Evolutionary conservation across 2,113 vertebrate genomes (phyloP).

Genomic region (Taxidea taxus): DNA sequence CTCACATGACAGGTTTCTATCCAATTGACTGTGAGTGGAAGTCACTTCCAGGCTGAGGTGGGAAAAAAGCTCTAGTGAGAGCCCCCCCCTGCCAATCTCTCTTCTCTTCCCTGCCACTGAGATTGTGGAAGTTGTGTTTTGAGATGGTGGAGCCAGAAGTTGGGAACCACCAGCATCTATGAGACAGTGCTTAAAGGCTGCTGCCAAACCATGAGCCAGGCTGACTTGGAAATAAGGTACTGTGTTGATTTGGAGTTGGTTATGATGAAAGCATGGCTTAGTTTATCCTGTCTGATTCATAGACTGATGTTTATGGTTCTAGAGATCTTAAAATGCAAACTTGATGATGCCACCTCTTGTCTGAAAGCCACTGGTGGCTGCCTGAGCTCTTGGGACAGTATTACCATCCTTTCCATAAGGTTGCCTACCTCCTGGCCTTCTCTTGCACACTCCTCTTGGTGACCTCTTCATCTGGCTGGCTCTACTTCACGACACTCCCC

Average conservation of each 20-base stretch:
- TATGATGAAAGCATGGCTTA: not conserved
- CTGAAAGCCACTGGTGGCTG: not conserved
- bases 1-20: not conserved
- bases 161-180: not conserved
- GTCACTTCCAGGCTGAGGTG: not conserved
- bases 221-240: not conserved
- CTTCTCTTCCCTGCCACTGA: not conserved
- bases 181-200: not conserved
- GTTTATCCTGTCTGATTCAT: not conserved
- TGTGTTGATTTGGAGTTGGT: not conserved
- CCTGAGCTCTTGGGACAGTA: not conserved
- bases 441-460: not conserved
- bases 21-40: not conserved
- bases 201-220: not conserved
- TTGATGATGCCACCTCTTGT: not conserved
- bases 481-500: not conserved
- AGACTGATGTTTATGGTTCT: not conserved
- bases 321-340: not conserved
- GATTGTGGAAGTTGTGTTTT: not conserved
- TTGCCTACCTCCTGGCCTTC: not conserved
- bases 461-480: not conserved
- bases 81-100: too few relatives aligned
- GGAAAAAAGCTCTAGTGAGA: not conserved
- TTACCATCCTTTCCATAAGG: not conserved
- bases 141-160: not conserved